Percentiles rank a stretch among this genome's conserved stretches.
phyloP scores from a whole-genome alignment of 2,888 invertebrate species.

The Spodoptera littoralis region DNA sequence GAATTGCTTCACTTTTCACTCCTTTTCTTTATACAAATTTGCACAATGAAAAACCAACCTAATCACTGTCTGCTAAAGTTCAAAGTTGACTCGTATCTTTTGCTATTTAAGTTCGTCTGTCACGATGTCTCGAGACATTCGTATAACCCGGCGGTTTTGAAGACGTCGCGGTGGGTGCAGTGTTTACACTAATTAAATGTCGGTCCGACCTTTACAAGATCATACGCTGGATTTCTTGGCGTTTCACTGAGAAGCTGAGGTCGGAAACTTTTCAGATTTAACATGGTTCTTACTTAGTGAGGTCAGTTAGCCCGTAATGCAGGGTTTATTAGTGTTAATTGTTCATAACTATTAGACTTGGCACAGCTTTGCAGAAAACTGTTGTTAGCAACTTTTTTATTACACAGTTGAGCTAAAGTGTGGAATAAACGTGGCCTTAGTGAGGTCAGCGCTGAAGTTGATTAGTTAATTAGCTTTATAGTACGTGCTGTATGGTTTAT shows the following conservation, averaged over 20 bases:
- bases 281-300: slow-evolving; percentile 50
- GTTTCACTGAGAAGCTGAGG: slow-evolving; percentile 57
- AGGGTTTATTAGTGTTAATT: slow-evolving; percentile 27
- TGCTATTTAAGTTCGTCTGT: slow-evolving; percentile 30
- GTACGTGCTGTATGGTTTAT: too few relatives aligned
- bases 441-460: too few relatives aligned
- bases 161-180: slow-evolving; percentile 60
- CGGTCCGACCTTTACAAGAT: slow-evolving; percentile 46
- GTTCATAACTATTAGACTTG: slow-evolving; percentile 17
- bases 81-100: neutral
- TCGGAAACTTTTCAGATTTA: slow-evolving; percentile 68
- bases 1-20: slow-evolving; percentile 76
- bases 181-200: slow-evolving; percentile 70
- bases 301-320: slow-evolving; percentile 23
- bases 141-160: slow-evolving; percentile 61
- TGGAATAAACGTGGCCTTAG: too few relatives aligned
- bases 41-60: slow-evolving; percentile 22
- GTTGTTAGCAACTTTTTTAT: neutral
- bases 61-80: slow-evolving; percentile 17
- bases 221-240: slow-evolving; percentile 43
- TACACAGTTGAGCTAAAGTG: too few relatives aligned
- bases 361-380: neutral
- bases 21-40: slow-evolving; percentile 52
- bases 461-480: too few relatives aligned
- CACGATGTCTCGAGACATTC: slow-evolving; percentile 43